Percentiles rank a stretch among this genome's conserved stretches.
These are phyloP conservation scores for Esox masquinongy DNA, from an alignment of 2,797 vertebrate species.

Conservation along the genomic window DNA sequence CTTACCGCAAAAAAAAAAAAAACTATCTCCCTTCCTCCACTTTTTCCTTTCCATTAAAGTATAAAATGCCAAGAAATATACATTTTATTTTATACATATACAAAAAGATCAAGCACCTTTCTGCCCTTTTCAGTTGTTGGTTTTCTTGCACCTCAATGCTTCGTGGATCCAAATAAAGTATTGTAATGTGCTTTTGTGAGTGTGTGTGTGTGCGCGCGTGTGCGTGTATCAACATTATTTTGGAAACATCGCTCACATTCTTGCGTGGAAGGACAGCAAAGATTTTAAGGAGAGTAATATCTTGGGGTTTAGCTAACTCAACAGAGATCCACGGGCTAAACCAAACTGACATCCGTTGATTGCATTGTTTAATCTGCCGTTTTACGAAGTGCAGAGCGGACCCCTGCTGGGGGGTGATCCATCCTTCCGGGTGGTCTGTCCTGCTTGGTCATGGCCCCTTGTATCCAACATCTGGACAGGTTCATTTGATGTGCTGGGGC, in stretches of 20 bases:
- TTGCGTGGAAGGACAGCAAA: slow-evolving; percentile 49
- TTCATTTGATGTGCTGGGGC: slow-evolving; percentile 31
- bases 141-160: background rate
- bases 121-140: background rate
- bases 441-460: slow-evolving; percentile 34
- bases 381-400: slow-evolving; percentile 46
- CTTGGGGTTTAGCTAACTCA: slow-evolving; percentile 42
- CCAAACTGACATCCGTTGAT: slow-evolving; percentile 50
- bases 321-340: slow-evolving; percentile 19
- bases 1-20: too few relatives aligned
- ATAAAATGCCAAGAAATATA: too few relatives aligned
- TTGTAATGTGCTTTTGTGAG: background rate
- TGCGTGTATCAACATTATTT: background rate
- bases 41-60: too few relatives aligned
- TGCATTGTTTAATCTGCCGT: slow-evolving; percentile 62
- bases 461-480: slow-evolving; percentile 63
- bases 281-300: slow-evolving; percentile 31
- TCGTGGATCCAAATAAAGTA: background rate
- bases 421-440: background rate
- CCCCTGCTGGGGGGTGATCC: background rate
- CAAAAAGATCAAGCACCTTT: background rate
- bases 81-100: background rate
- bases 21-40: too few relatives aligned
- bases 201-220: slow-evolving; percentile 22
- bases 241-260: background rate